These are phyloP conservation scores for Ethmia dodecea DNA, from an alignment of 2,888 invertebrate species.

Conservation along the genomic window DNA sequence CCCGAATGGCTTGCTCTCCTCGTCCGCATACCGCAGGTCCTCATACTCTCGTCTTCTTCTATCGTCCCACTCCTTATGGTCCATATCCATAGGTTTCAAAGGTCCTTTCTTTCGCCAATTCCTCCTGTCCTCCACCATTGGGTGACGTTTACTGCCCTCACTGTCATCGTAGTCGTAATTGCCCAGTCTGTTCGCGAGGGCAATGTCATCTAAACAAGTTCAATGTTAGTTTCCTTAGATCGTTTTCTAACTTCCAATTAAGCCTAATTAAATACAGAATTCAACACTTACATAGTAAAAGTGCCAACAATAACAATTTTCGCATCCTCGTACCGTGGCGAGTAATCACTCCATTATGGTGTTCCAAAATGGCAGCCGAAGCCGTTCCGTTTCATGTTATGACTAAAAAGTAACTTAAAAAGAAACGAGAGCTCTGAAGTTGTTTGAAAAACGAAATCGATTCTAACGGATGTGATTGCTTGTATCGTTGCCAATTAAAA, in stretches of 20 bases:
- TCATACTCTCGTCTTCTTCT: constrained; percentile 46
- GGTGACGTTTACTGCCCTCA: constrained; percentile 46
- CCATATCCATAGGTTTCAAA: constrained; percentile 40
- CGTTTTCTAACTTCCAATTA: constrained; percentile 14
- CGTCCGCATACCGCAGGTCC: constrained; percentile 43
- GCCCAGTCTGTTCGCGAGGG: constrained; percentile 36
- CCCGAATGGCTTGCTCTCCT: constrained; percentile 35
- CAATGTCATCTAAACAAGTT: constrained; percentile 43
- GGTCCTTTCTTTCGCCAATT: constrained; percentile 62
- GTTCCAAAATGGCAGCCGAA: constrained; percentile 27
- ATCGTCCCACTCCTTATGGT: constrained; percentile 46
- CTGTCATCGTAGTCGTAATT: constrained; percentile 58
- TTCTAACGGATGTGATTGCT: constrained; percentile 38
- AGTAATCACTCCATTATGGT: constrained; percentile 15
- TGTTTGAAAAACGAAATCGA: constrained; percentile 27
- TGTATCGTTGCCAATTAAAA: constrained; percentile 6
- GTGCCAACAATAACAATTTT: constrained; percentile 51
- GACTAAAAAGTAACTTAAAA: constrained; percentile 23
- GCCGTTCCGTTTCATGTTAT: constrained; percentile 34
- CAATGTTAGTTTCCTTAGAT: background rate
- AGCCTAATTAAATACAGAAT: constrained; percentile 13
- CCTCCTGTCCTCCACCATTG: constrained; percentile 51
- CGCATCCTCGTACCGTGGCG: constrained; percentile 40
- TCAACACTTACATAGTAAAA: constrained; percentile 58
- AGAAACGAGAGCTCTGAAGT: constrained; percentile 32